Conservation (phyloP, 1,140 invertebrate genomes). For the Drosophila grimshawi region DNA sequence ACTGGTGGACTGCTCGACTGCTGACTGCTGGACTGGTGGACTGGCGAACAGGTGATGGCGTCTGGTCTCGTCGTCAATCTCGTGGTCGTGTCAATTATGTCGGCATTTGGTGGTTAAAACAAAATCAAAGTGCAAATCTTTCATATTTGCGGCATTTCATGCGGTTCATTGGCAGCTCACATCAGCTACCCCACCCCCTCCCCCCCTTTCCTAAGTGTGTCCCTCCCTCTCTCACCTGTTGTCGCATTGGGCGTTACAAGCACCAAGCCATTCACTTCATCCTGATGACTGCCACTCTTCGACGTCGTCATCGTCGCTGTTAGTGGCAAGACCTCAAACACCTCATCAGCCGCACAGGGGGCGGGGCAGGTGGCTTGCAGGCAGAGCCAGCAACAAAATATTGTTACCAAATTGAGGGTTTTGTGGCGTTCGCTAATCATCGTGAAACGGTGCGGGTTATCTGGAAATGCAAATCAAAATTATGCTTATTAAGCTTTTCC, state of each 20-base stretch:
- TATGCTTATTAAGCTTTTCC: conserved; percentile 50
- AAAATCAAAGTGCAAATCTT: conserved; percentile 81
- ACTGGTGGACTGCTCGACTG: not conserved
- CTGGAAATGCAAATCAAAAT: conserved; percentile 61
- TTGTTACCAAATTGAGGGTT: conserved; percentile 73
- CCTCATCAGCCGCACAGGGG: conserved; percentile 50
- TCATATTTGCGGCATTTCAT: conserved; percentile 70
- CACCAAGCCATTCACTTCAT: conserved; percentile 66
- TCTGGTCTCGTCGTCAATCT: conserved; percentile 15
- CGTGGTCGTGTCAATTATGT: conserved; percentile 71
- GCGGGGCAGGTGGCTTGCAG: conserved; percentile 30
- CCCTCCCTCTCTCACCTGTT: conserved; percentile 59
- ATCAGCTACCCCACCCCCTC: not conserved
- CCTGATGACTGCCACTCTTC: conserved; percentile 58
- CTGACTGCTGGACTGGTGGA: not conserved
- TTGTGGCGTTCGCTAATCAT: conserved; percentile 84
- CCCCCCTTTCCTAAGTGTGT: not conserved
- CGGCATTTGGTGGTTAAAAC: conserved; percentile 64
- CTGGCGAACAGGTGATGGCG: conserved; percentile 4
- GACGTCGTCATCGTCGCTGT: conserved; percentile 50
- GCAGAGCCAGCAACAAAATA: conserved; percentile 58
- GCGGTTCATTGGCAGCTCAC: conserved; percentile 42
- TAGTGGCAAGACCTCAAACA: conserved; percentile 71
- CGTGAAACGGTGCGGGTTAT: conserved; percentile 64
- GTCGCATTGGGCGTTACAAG: conserved; percentile 62